Conservation (phyloP, 2,888 invertebrate species). For the Oligia fasciuncula region DNA sequence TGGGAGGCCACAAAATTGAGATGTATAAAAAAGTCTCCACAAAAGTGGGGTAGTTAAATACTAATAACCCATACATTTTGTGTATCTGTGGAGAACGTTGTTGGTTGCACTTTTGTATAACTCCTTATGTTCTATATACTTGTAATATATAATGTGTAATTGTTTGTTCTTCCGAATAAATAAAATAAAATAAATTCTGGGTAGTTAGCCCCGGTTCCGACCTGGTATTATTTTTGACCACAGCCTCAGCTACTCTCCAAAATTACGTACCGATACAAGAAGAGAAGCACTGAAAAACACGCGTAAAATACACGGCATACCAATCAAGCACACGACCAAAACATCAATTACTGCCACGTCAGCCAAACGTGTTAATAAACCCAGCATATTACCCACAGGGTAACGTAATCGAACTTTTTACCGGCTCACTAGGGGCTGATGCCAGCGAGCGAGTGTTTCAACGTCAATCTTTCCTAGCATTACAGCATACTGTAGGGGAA, state of each 20-base stretch:
- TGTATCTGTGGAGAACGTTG: too few species aligned
- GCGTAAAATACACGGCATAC: neutral
- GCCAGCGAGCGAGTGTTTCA: conserved; percentile 50
- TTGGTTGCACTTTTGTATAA: too few species aligned
- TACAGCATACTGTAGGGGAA: conserved; percentile 60
- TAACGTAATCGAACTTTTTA: conserved; percentile 61
- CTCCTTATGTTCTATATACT: too few species aligned
- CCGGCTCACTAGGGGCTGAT: conserved; percentile 43
- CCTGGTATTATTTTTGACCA: neutral
- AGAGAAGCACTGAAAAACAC: neutral
- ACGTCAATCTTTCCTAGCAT: conserved; percentile 66
- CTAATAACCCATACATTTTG: neutral
- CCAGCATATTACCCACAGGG: conserved; percentile 27
- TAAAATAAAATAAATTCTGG: neutral
- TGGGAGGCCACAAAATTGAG: too few species aligned
- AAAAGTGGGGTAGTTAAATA: neutral
- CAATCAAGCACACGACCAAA: conserved; percentile 24
- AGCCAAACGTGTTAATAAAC: conserved; percentile 52
- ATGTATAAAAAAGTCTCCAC: neutral
- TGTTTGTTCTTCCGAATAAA: too few species aligned
- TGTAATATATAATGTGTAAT: too few species aligned
- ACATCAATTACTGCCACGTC: conserved; percentile 33
- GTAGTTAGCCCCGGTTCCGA: neutral
- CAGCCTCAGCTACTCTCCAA: too few species aligned
- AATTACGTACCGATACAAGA: neutral